Evolutionary conservation across 2,888 invertebrate genomes (phyloP), one percentile per base, ranked within the genome.

Genomic region (Geophilus truncorum): DNA sequence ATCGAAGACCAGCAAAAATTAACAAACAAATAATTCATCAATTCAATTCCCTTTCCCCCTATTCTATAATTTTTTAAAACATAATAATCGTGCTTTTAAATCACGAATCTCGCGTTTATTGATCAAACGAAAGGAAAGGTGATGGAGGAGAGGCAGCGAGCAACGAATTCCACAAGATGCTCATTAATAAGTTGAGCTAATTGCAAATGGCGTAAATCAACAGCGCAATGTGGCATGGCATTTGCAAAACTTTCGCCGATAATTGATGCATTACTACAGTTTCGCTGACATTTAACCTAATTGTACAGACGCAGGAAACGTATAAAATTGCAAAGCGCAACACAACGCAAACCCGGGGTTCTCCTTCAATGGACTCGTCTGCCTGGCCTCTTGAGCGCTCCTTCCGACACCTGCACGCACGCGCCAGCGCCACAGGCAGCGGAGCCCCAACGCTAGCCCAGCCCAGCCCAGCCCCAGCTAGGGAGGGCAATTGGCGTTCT

Each of bases 331-430:
- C 70, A 23, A 70, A 28, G 70, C 70, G 25, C 28, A 23, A n/a
- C n/a, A n/a, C n/a, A 23, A 4, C 25, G 12, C 25, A 28, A 70
- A 23, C 70, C 23, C 25, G 28, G 70, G 28, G 70, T 70, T 36
- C n/a, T 21, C 77, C 10, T 36, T 36, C 32, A 75, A 77, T 77
- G 77, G 77, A 77, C 32, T 77, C 77, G 77, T 77, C 77, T 77
- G 77, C 77, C 77, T 77, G 70, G 70, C 70, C 70, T 70, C 70
- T n/a, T 15, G 28, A 70, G 70, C 70, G 70, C 70, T 70, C 28
- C 70, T 28, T 70, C 70, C 70, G 70, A 70, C 70, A 70, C 70
- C 70, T 70, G 70, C 70, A 70, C 70, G 70, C 70, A 70, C 70
- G 70, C 70, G 70, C 70, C 70, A 25, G 70, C 70, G 70, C 70